Percentiles rank a stretch among this genome's conserved stretches.
Evolutionary conservation across 2,113 vertebrate species (phyloP).

Genomic region (Chaetops frenatus): DNA sequence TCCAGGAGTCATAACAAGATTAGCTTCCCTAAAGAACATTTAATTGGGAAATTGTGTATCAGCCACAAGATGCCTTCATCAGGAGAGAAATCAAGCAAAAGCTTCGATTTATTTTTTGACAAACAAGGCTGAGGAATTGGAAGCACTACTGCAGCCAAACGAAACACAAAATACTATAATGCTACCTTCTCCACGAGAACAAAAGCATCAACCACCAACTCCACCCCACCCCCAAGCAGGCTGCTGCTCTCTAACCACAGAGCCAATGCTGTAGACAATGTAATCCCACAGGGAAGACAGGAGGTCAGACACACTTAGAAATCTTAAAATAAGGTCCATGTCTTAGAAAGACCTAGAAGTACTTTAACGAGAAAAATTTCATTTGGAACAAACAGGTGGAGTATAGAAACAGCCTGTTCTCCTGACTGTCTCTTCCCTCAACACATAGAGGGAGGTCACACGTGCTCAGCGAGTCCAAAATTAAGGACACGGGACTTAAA

Average conservation of each 20-base stretch:
- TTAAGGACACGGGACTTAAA: neutral
- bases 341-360: neutral
- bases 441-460: neutral
- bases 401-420: neutral
- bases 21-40: neutral
- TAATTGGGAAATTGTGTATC: neutral
- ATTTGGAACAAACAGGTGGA: neutral
- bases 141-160: constrained; percentile 11
- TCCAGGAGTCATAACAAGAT: neutral
- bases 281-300: constrained; percentile 44
- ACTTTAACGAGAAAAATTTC: neutral
- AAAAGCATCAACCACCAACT: constrained; percentile 52
- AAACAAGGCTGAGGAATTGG: neutral
- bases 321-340: neutral
- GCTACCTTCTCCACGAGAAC: constrained; percentile 37
- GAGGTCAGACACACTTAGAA: neutral
- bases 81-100: neutral
- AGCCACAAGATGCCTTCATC: neutral
- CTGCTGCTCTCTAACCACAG: constrained; percentile 50
- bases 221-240: constrained; percentile 61
- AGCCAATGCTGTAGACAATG: constrained; percentile 15
- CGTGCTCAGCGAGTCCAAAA: neutral
- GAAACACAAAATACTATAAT: constrained; percentile 44
- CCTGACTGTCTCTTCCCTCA: neutral
- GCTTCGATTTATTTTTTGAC: neutral